Evolutionary conservation across 2,797 vertebrate genomes (phyloP), one percentile per base, ranked within the genome.

Genomic region (Pseudochromis fuscus): DNA sequence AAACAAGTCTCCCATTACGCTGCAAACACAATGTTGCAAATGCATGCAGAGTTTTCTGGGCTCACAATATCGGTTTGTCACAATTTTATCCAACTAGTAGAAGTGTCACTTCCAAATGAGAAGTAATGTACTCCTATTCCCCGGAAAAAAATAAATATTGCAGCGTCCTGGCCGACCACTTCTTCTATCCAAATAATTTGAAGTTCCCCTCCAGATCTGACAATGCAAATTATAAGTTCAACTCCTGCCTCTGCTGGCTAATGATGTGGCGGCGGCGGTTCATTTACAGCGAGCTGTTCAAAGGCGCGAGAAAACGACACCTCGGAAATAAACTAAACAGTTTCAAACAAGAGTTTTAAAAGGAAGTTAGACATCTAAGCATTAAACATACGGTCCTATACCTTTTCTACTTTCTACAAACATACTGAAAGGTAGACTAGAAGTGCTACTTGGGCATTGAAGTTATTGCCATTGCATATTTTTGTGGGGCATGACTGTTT

Each of bases 401-500:
- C 53, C 42, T 35, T 31, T 75, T 73, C 68, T 18, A 37, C 72
- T 84, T 70, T 67, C 62, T 51, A 58, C 19, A 27, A 51, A 45
- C 59, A 70, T 74, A 61, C n/a, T n/a, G n/a, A 79, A 89, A 85
- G 67, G 38, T 52, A 38, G 57, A 51, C 50, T 27, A 75, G 60
- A 71, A 56, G 70, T 60, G 62, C 75, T 70, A 35, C 60, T 75
- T 68, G 16, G 40, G 18, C 58, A 46, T 7, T 55, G 30, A 84
- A 79, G 68, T 88, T 85, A 85, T 72, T 79, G 79, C 69, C 11
- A 10, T 42, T 45, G 61, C 64, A 74, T 79, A 75, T 89, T 85
- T 84, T 82, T 75, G 60, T 62, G 40, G 59, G 56, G 72, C 65
- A 72, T 75, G 87, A 83, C 87, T 83, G 82, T 81, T 91, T 91